Conservation (phyloP, 2,888 invertebrate species). For the Fragum fragum region DNA sequence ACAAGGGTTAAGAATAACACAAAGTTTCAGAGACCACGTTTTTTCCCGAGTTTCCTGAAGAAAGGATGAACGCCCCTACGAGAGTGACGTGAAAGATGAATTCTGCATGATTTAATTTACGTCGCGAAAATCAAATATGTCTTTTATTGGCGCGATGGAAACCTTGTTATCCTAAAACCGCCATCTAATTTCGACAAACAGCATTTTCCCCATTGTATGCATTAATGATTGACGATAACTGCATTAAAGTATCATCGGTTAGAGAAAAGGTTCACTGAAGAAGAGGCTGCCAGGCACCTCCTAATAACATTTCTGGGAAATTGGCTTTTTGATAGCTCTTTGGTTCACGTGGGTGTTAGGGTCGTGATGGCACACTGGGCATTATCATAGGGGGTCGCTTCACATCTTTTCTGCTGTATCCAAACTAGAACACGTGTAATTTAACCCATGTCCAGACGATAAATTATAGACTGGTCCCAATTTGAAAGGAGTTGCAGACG, state of each 20-base stretch:
- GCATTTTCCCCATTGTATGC: conserved; percentile 69
- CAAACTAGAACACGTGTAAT: too few species aligned
- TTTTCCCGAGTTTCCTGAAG: too few species aligned
- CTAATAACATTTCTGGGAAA: conserved; percentile 55
- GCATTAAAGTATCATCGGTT: conserved; percentile 76
- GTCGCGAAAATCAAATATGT: conserved; percentile 72
- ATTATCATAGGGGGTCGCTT: too few species aligned
- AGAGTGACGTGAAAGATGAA: conserved; percentile 69
- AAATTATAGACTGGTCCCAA: too few species aligned
- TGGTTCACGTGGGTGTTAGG: neutral
- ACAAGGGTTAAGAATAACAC: too few species aligned
- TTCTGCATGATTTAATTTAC: conserved; percentile 68
- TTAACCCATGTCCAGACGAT: too few species aligned
- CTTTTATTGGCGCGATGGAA: conserved; percentile 69
- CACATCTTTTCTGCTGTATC: too few species aligned
- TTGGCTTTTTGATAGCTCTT: conserved; percentile 32
- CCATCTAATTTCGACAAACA: conserved; percentile 71
- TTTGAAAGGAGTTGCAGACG: too few species aligned
- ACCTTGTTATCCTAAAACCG: conserved; percentile 66
- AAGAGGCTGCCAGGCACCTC: conserved; percentile 16
- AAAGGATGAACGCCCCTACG: neutral
- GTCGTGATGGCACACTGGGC: too few species aligned
- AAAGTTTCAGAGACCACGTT: too few species aligned
- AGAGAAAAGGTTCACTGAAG: conserved; percentile 24
- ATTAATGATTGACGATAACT: conserved; percentile 78